phyloP scores from a whole-genome alignment of 2,888 invertebrate species.

The Emmelina monodactyla region DNA sequence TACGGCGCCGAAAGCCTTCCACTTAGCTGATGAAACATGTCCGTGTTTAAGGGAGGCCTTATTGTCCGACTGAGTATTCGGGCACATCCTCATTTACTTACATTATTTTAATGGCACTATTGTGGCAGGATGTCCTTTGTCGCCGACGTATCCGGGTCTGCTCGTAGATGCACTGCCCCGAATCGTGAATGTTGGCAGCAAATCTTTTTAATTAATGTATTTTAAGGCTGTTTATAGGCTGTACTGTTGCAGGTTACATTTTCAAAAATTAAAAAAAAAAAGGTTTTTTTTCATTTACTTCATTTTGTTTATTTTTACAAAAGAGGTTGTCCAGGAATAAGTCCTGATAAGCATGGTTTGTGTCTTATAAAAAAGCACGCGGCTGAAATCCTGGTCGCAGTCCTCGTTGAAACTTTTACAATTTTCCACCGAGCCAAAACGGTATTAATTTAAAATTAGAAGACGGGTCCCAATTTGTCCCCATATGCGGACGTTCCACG shows the following conservation, averaged over 20 bases:
- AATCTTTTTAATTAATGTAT: slow-evolving; percentile 32
- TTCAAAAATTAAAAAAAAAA: too few relatives aligned
- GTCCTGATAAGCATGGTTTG: slow-evolving; percentile 62
- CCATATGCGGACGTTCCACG: slow-evolving; percentile 40
- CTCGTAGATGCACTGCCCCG: slow-evolving; percentile 55
- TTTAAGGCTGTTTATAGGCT: too few relatives aligned
- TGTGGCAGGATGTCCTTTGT: slow-evolving; percentile 63
- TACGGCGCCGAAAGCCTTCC: slow-evolving; percentile 66
- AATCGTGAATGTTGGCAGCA: slow-evolving; percentile 30
- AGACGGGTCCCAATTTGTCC: slow-evolving; percentile 39
- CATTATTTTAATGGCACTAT: slow-evolving; percentile 67
- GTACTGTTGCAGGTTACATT: too few relatives aligned
- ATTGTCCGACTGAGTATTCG: slow-evolving; percentile 49
- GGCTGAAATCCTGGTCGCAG: slow-evolving; percentile 40
- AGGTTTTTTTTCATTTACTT: too few relatives aligned
- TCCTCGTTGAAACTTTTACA: slow-evolving; percentile 62
- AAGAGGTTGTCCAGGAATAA: too few relatives aligned
- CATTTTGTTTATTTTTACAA: too few relatives aligned
- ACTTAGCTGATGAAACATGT: slow-evolving; percentile 69
- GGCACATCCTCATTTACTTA: slow-evolving; percentile 66
- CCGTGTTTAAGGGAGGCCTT: slow-evolving; percentile 46
- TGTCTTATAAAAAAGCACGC: slow-evolving; percentile 61
- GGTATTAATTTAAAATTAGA: slow-evolving; percentile 60
- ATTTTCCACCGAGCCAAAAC: slow-evolving; percentile 52
- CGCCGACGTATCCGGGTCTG: slow-evolving; percentile 45